phyloP scores from a whole-genome alignment of 2,888 invertebrate species.

The Perizoma affinitatum region DNA sequence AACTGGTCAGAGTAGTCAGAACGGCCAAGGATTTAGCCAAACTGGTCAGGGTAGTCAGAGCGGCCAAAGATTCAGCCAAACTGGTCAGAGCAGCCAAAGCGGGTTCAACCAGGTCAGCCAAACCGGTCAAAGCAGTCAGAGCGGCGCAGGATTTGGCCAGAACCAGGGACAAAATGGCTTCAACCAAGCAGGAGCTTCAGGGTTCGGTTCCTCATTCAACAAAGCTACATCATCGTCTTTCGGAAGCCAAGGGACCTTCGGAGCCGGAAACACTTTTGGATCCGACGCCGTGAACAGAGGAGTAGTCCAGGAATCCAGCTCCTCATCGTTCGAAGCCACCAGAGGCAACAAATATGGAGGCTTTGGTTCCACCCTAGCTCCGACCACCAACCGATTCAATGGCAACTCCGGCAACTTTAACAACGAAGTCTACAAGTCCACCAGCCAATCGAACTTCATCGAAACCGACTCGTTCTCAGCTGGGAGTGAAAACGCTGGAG shows the following conservation, averaged over 20 bases:
- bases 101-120: slow-evolving; percentile 28
- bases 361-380: slow-evolving; percentile 47
- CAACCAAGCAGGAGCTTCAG: slow-evolving; percentile 36
- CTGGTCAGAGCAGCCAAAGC: slow-evolving; percentile 6
- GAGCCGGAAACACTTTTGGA: slow-evolving; percentile 38
- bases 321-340: slow-evolving; percentile 32
- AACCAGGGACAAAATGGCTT: slow-evolving; percentile 21
- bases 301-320: slow-evolving; percentile 32
- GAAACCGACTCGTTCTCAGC: slow-evolving; percentile 68
- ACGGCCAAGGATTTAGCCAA: no score
- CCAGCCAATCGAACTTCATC: slow-evolving; percentile 68
- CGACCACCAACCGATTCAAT: slow-evolving; percentile 49
- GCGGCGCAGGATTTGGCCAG: slow-evolving; percentile 20
- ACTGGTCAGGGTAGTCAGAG: no score
- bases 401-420: slow-evolving; percentile 43
- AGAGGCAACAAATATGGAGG: slow-evolving; percentile 34
- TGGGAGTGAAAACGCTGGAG: slow-evolving; percentile 62
- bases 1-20: slow-evolving; percentile 17
- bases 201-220: slow-evolving; percentile 40
- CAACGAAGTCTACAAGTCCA: slow-evolving; percentile 59
- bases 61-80: no score
- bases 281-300: slow-evolving; percentile 39
- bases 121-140: slow-evolving; percentile 14
- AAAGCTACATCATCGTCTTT: slow-evolving; percentile 34
- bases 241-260: slow-evolving; percentile 35